Evolutionary conservation across 1,140 invertebrate genomes (phyloP).

Genomic region (Dinoponera quadriceps): DNA sequence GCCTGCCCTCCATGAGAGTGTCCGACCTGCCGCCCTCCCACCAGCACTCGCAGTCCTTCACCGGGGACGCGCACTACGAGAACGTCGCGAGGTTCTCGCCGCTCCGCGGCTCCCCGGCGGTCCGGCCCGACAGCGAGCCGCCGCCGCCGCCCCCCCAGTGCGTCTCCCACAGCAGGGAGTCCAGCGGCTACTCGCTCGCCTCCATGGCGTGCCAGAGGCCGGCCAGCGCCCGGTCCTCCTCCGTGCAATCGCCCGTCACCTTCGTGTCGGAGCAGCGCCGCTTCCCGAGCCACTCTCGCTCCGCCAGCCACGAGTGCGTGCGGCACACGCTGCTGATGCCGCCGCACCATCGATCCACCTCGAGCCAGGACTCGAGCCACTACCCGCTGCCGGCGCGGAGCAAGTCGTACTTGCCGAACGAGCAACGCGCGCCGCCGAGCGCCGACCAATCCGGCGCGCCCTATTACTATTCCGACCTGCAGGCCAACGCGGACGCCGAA

Average conservation of each 20-base stretch:
- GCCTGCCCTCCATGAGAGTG: slow-evolving; percentile 83
- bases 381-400: slow-evolving; percentile 41
- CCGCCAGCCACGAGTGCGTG: slow-evolving; percentile 72
- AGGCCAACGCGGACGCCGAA: slow-evolving; percentile 64
- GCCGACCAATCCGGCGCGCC: slow-evolving; percentile 87
- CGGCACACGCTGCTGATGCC: slow-evolving; percentile 80
- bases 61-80: slow-evolving; percentile 82
- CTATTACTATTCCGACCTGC: slow-evolving; percentile 95
- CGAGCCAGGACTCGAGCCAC: slow-evolving; percentile 78
- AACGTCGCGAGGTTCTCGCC: slow-evolving; percentile 81
- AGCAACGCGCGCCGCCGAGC: slow-evolving; percentile 49
- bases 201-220: slow-evolving; percentile 68
- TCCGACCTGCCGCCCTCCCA: slow-evolving; percentile 79
- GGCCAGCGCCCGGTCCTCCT: slow-evolving; percentile 73
- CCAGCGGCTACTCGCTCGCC: slow-evolving; percentile 76
- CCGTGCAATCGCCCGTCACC: slow-evolving; percentile 66
- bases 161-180: slow-evolving; percentile 76
- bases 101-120: slow-evolving; percentile 66
- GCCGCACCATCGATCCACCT: slow-evolving; percentile 76
- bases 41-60: slow-evolving; percentile 83
- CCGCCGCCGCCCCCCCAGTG: slow-evolving; percentile 11
- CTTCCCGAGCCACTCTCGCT: slow-evolving; percentile 53
- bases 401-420: slow-evolving; percentile 50
- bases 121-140: slow-evolving; percentile 63
- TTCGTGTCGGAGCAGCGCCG: slow-evolving; percentile 20